Conservation (phyloP, 2,888 invertebrate genomes). For the Drosophila falleni region DNA sequence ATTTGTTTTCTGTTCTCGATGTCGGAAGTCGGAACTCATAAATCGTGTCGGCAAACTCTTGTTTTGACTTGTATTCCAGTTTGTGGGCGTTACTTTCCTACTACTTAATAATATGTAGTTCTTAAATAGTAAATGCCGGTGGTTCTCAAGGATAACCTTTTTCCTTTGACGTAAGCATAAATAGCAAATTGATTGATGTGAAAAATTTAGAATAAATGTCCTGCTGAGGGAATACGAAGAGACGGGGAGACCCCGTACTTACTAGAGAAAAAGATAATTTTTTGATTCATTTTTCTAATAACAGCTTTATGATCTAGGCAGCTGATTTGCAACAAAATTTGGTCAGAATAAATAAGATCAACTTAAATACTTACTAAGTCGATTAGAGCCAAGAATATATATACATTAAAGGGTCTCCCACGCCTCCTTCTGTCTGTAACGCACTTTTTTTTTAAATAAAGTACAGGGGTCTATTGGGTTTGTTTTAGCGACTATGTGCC, state of each 20-base stretch:
- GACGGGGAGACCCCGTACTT: not conserved
- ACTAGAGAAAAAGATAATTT: not conserved
- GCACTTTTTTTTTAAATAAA: too few relatives aligned
- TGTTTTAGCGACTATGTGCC: too few relatives aligned
- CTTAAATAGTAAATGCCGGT: conserved; percentile 22
- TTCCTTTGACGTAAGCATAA: not conserved
- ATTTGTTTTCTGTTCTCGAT: conserved; percentile 22
- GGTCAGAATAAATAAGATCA: not conserved
- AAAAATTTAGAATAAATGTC: conserved; percentile 50
- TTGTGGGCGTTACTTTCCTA: conserved; percentile 65
- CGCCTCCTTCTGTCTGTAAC: too few relatives aligned
- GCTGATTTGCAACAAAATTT: not conserved
- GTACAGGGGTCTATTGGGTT: too few relatives aligned
- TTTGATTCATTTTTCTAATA: too few relatives aligned
- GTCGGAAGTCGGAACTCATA: conserved; percentile 82
- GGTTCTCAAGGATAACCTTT: conserved; percentile 39
- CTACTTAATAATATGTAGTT: conserved; percentile 57
- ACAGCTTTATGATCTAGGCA: too few relatives aligned
- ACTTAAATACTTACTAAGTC: too few relatives aligned
- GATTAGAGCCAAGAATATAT: too few relatives aligned
- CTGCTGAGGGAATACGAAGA: not conserved
- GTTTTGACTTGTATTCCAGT: conserved; percentile 67
- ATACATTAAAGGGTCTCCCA: too few relatives aligned
- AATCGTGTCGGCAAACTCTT: conserved; percentile 69
- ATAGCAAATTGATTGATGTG: conserved; percentile 8